Conservation (phyloP, 2,113 vertebrate species). For the Hymenochirus boettgeri region DNA sequence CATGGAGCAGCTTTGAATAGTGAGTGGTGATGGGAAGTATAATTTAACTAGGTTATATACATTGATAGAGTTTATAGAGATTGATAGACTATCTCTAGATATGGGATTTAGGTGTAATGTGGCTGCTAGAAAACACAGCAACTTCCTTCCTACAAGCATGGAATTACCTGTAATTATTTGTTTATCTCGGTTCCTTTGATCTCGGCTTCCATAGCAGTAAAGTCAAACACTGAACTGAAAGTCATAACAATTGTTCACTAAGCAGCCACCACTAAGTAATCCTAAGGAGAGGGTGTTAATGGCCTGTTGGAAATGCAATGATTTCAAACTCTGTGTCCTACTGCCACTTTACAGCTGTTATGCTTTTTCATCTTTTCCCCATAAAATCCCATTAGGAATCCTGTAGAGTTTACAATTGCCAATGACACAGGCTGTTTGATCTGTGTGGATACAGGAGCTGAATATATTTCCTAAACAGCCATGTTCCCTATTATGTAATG, state of each 20-base stretch:
- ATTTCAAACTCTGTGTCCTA: conserved; percentile 45
- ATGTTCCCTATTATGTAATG: too few relatives aligned
- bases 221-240: conserved; percentile 53
- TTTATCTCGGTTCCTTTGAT: conserved; percentile 58
- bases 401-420: background rate
- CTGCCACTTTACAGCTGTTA: conserved; percentile 45
- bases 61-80: too few relatives aligned
- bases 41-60: too few relatives aligned
- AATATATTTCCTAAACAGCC: too few relatives aligned
- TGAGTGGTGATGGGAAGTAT: too few relatives aligned
- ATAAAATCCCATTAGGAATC: conserved; percentile 39
- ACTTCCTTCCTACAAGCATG: conserved; percentile 44
- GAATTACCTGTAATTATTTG: conserved; percentile 58
- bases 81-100: too few relatives aligned
- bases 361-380: conserved; percentile 47
- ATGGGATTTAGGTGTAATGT: too few relatives aligned
- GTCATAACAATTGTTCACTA: conserved; percentile 52
- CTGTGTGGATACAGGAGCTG: background rate
- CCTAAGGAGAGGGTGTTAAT: conserved; percentile 61
- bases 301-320: conserved; percentile 53
- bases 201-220: conserved; percentile 48
- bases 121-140: too few relatives aligned
- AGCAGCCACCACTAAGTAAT: conserved; percentile 54
- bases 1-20: too few relatives aligned
- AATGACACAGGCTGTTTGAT: background rate